A percentile compares a stretch with the other conserved stretches of the same genome.
phyloP scores from a whole-genome alignment of 2,888 invertebrate species.

The Agapostemon virescens region DNA sequence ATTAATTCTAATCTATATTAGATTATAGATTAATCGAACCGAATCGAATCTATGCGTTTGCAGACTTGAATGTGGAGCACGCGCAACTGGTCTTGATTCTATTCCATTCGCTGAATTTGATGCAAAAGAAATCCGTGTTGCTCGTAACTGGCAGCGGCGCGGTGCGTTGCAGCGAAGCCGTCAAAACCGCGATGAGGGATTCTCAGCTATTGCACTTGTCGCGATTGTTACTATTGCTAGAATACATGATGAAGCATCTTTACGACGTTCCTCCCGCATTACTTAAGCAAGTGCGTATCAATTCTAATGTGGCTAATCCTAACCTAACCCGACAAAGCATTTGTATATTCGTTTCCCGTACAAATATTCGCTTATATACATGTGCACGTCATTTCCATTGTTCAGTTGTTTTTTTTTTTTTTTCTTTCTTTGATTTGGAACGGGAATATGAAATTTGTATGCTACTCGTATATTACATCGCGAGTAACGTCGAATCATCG shows the following conservation, averaged over 20 bases:
- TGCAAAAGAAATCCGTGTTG: constrained; percentile 97
- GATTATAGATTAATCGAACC: neutral
- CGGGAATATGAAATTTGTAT: constrained; percentile 8
- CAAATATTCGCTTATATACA: neutral
- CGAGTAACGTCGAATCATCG: constrained; percentile 36
- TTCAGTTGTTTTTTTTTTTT: neutral
- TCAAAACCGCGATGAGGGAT: constrained; percentile 83
- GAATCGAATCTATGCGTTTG: constrained; percentile 65
- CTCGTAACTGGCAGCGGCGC: constrained; percentile 90
- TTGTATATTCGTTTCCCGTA: constrained; percentile 4
- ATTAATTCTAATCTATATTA: no score
- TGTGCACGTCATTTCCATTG: neutral
- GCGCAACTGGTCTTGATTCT: constrained; percentile 95
- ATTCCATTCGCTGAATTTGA: constrained; percentile 96
- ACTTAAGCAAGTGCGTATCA: constrained; percentile 87
- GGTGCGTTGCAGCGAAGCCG: constrained; percentile 85
- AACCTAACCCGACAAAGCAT: neutral
- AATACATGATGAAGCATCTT: constrained; percentile 96
- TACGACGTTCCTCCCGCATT: constrained; percentile 95
- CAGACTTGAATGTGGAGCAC: constrained; percentile 97
- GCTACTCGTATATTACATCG: neutral
- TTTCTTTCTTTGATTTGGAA: neutral
- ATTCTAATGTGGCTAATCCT: neutral
- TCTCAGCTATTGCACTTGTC: constrained; percentile 91
- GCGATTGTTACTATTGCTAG: constrained; percentile 91